phyloP scores from a whole-genome alignment of 2,113 vertebrate genomes.

The Haplotaxodon microlepis region DNA sequence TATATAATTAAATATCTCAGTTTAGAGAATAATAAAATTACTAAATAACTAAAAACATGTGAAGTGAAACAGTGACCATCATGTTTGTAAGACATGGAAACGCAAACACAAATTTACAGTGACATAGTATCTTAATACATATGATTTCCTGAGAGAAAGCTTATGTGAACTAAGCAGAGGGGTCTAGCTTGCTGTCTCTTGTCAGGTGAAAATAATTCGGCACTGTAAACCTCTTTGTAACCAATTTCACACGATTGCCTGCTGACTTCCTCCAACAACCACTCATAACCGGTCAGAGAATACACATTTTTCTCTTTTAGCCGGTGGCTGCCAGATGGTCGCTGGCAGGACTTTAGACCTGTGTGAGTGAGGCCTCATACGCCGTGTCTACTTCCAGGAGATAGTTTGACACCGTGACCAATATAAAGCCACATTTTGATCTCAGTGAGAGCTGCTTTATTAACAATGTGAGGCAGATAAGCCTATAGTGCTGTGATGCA shows the following conservation, averaged over 20 bases:
- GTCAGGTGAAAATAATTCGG: not conserved
- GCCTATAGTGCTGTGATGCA: not conserved
- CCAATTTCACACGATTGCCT: not conserved
- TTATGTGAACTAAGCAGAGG: not conserved
- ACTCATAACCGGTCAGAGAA: not conserved
- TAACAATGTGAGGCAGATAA: not conserved
- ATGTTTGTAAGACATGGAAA: not conserved
- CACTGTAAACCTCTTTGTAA: not conserved
- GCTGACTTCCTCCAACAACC: not conserved
- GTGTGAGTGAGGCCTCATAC: not conserved
- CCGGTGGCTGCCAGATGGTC: not conserved
- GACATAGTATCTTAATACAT: not conserved
- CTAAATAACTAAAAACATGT: not conserved
- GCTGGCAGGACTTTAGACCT: not conserved
- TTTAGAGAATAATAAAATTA: not conserved
- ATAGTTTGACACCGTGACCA: not conserved
- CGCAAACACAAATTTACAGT: not conserved
- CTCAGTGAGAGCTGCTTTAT: not conserved
- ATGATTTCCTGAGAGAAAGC: not conserved
- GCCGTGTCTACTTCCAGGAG: not conserved
- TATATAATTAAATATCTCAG: not conserved
- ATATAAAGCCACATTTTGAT: not conserved
- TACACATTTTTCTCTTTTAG: not conserved
- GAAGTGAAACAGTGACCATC: not conserved
- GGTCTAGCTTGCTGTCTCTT: not conserved